Evolutionary conservation across 2,888 invertebrate species (phyloP), one percentile per base, ranked within the genome.

Genomic region (Parnassius glacialis): DNA sequence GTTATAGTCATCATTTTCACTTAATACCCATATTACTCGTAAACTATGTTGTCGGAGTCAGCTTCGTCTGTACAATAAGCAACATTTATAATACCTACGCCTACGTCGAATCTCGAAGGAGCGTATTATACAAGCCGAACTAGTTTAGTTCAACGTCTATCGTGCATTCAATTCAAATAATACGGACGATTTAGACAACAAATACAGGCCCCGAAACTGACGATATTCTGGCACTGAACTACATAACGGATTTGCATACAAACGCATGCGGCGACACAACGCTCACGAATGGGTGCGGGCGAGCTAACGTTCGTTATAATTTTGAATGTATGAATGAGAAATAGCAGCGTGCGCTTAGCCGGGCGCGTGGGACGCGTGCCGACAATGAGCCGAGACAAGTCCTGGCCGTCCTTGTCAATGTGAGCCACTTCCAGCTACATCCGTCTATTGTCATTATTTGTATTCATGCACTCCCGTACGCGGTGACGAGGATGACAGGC

Each of bases 321-420:
- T 87, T 88, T 88, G 88, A 90, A 91, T 91, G 90, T 89, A 90
- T 91, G 90, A 91, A 90, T 91, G 90, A 89, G 89, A 85, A 90
- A 87, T 87, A 79, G 83, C 79, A 68, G 81, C 79, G 84, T 73
- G 71, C 84, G 83, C 79, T 78, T 83, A 79, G 77, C 78, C 74
- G 78, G 71, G 65, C 71, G 90, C 89, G 90, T 87, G 89, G 88
- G 90, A 76, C 83, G 89, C 84, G 85, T 80, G 85, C 84, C 87
- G 85, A 87, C 88, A 85, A 87, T 87, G 83, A 80, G 74, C 80
- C 80, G 80, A 82, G 87, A 89, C 89, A 86, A 88, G 87, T 89
- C 90, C 89, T 87, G 87, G 87, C 87, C 90, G 90, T 88, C 90
- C 90, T 90, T 91, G 90, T 90, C 90, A 90, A 90, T 91, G 91